Conservation (phyloP, 2,888 invertebrate genomes). For the Sericinus montela region DNA sequence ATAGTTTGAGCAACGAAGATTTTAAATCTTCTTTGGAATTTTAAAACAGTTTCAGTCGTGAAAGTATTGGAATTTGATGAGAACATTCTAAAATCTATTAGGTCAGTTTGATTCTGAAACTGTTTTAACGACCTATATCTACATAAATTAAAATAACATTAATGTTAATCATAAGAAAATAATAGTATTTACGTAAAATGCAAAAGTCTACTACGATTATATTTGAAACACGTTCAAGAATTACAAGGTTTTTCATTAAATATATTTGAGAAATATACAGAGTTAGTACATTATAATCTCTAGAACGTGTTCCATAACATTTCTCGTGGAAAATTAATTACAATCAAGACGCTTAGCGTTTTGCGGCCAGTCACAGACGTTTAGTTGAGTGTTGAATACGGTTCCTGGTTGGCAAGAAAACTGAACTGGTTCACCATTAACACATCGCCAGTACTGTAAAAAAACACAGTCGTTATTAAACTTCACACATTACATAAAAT, state of each 20-base stretch:
- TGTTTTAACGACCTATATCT: conserved; percentile 1
- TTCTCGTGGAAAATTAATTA: conserved; percentile 3
- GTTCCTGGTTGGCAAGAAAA: conserved; percentile 87
- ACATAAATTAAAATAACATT: not conserved
- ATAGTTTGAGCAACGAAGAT: conserved; percentile 3
- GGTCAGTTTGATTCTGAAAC: not conserved
- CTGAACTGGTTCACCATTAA: conserved; percentile 85
- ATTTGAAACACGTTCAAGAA: conserved; percentile 13
- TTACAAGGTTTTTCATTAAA: conserved; percentile 5
- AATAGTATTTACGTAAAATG: conserved; percentile 2
- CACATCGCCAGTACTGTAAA: conserved; percentile 90
- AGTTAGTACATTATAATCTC: conserved; percentile 6
- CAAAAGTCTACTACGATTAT: not conserved
- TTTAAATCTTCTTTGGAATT: not conserved
- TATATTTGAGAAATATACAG: not conserved
- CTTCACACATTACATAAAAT: too few relatives aligned
- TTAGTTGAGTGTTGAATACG: conserved; percentile 84
- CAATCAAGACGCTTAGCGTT: conserved; percentile 84
- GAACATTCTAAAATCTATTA: not conserved
- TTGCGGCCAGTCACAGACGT: conserved; percentile 90
- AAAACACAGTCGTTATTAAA: too few relatives aligned
- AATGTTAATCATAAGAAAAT: not conserved
- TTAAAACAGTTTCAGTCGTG: conserved; percentile 7
- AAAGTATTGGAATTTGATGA: not conserved
- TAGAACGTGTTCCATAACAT: conserved; percentile 1